Conservation (phyloP, 1,140 invertebrate species). For the Belonocnema kinseyi region DNA sequence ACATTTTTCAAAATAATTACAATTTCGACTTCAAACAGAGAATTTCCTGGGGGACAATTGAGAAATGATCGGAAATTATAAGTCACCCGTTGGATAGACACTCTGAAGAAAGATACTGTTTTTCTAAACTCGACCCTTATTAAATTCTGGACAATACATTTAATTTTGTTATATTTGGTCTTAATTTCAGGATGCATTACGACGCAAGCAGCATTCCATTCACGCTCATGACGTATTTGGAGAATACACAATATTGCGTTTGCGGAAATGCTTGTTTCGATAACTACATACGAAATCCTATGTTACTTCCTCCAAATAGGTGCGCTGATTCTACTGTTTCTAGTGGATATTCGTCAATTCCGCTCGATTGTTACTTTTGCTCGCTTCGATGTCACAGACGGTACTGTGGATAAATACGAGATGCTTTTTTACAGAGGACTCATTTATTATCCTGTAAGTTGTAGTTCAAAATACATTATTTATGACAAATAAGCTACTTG, state of each 20-base stretch:
- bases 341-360: conserved; percentile 64
- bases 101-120: not conserved
- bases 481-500: no score
- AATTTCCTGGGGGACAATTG: no score
- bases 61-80: no score
- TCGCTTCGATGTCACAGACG: conserved; percentile 72
- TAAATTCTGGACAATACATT: not conserved
- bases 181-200: conserved; percentile 74
- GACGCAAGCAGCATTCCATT: conserved; percentile 77
- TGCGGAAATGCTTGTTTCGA: conserved; percentile 79
- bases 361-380: conserved; percentile 80
- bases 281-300: conserved; percentile 67
- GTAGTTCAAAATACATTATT: no score
- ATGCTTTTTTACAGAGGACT: not conserved
- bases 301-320: conserved; percentile 67
- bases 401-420: conserved; percentile 45
- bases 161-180: conserved; percentile 33
- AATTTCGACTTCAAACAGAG: no score
- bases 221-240: conserved; percentile 78
- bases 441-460: not conserved
- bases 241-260: conserved; percentile 79
- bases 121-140: not conserved
- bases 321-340: conserved; percentile 72
- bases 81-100: no score
- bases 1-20: no score